Percentiles rank a stretch among this genome's conserved stretches.
Conservation (phyloP, 1,140 invertebrate genomes). For the Magallana gigas region DNA sequence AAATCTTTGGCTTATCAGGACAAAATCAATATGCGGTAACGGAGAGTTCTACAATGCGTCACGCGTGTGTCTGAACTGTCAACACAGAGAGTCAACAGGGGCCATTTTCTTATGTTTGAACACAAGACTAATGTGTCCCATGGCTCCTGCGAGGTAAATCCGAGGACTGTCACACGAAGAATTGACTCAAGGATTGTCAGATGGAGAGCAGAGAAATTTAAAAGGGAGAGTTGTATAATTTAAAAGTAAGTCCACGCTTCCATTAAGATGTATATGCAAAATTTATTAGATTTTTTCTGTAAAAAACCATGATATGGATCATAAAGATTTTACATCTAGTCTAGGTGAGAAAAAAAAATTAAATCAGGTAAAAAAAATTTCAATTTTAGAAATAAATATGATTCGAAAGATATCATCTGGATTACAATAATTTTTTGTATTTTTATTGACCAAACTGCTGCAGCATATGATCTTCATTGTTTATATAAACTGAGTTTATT, state of each 20-base stretch:
- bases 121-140: not conserved
- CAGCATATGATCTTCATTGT: too few relatives aligned
- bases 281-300: too few relatives aligned
- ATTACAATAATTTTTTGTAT: too few relatives aligned
- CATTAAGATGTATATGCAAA: too few relatives aligned
- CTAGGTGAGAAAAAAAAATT: too few relatives aligned
- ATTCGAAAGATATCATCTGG: too few relatives aligned
- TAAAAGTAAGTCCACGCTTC: not conserved
- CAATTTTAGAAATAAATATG: too few relatives aligned
- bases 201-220: not conserved
- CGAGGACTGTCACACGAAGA: not conserved
- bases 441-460: too few relatives aligned
- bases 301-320: too few relatives aligned
- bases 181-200: not conserved
- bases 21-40: constrained; percentile 32
- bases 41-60: constrained; percentile 22
- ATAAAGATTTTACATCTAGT: too few relatives aligned
- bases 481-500: too few relatives aligned
- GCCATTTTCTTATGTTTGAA: not conserved
- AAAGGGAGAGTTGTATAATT: not conserved
- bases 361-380: too few relatives aligned
- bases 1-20: constrained; percentile 20
- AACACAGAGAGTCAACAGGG: not conserved
- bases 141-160: not conserved
- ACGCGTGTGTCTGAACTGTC: constrained; percentile 20